Percentiles rank a stretch among this genome's conserved stretches.
Conservation (phyloP, 2,113 vertebrate genomes). For the Vimba vimba region DNA sequence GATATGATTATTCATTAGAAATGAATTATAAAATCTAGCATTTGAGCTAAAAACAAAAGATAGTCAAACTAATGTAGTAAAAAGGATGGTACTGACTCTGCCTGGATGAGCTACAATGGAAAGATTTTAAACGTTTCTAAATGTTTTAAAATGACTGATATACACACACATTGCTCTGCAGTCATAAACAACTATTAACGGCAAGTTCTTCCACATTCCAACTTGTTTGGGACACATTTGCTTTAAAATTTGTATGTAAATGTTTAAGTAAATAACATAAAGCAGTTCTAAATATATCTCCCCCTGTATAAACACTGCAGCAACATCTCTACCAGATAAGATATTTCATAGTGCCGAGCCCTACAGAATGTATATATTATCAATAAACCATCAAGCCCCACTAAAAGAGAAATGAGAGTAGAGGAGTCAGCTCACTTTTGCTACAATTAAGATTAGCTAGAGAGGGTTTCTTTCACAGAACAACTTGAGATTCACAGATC, state of each 20-base stretch:
- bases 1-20: neutral
- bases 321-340: neutral
- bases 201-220: neutral
- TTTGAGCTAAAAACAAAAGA: neutral
- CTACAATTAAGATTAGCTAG: neutral
- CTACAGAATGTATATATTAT: neutral
- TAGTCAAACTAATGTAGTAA: neutral
- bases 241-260: neutral
- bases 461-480: neutral
- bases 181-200: too few relatives aligned
- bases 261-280: too few relatives aligned
- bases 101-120: neutral
- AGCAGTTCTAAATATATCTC: too few relatives aligned
- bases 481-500: neutral
- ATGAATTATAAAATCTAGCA: neutral
- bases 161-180: neutral
- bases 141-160: neutral
- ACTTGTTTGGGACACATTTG: neutral
- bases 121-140: neutral
- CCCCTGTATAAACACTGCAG: too few relatives aligned
- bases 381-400: neutral
- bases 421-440: neutral
- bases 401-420: neutral
- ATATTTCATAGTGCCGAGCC: neutral
- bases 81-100: neutral